These are phyloP conservation scores for Drosophila sp. DNA, from an alignment of 1,140 invertebrate genomes.

Conservation along the genomic window DNA sequence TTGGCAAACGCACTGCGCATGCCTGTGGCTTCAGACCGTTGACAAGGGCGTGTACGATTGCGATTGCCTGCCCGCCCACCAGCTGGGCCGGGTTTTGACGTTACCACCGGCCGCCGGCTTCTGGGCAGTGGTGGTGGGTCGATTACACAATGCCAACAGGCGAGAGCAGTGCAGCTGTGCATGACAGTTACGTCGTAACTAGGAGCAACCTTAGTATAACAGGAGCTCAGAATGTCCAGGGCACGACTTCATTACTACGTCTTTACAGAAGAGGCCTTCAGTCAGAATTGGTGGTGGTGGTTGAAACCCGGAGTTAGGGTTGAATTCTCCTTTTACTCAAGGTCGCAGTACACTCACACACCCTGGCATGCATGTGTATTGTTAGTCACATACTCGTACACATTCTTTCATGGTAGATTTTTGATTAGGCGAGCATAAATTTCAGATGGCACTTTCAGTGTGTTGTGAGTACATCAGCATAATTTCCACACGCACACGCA, in stretches of 20 bases:
- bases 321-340: constrained; percentile 53
- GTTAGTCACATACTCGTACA: constrained; percentile 73
- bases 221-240: constrained; percentile 58
- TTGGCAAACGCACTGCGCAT: constrained; percentile 49
- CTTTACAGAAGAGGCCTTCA: constrained; percentile 53
- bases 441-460: neutral
- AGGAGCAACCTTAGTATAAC: constrained; percentile 78
- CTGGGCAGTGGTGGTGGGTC: constrained; percentile 23
- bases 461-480: constrained; percentile 34
- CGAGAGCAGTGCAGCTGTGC: constrained; percentile 41
- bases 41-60: constrained; percentile 56
- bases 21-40: constrained; percentile 16
- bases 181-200: constrained; percentile 82
- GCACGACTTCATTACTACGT: constrained; percentile 62
- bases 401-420: constrained; percentile 82
- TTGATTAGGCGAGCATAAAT: constrained; percentile 65
- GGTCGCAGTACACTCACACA: constrained; percentile 57
- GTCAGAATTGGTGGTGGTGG: constrained; percentile 1
- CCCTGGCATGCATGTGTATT: constrained; percentile 45
- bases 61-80: constrained; percentile 37
- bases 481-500: constrained; percentile 40
- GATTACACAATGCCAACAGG: constrained; percentile 64
- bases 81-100: constrained; percentile 63
- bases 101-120: constrained; percentile 42
- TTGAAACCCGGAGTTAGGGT: constrained; percentile 47